These are phyloP conservation scores for Oeneis ivallda DNA, from an alignment of 2,888 invertebrate genomes.

Conservation along the genomic window DNA sequence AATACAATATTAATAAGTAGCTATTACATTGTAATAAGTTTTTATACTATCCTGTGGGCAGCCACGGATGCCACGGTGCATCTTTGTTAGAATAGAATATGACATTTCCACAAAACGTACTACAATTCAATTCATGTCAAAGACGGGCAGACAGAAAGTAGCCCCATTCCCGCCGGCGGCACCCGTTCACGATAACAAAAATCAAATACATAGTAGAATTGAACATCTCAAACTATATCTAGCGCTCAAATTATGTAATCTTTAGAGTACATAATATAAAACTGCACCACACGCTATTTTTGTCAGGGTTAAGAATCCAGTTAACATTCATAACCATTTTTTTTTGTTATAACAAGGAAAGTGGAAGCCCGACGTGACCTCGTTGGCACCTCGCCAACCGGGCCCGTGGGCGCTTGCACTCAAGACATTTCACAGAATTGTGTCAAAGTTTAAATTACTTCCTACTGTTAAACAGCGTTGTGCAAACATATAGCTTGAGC, in stretches of 20 bases:
- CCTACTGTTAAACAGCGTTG: constrained; percentile 37
- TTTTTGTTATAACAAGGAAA: constrained; percentile 37
- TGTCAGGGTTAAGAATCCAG: constrained; percentile 8
- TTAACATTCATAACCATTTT: constrained; percentile 19
- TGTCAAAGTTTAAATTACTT: constrained; percentile 47
- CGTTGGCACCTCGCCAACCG: constrained; percentile 69
- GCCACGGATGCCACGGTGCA: no score
- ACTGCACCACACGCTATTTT: not conserved
- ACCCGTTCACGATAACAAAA: no score
- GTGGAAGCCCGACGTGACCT: constrained; percentile 60
- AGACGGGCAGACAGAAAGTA: no score
- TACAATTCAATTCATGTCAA: no score
- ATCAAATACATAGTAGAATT: no score
- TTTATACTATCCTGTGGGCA: no score
- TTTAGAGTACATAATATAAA: not conserved
- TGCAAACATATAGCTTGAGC: constrained; percentile 31
- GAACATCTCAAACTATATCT: no score
- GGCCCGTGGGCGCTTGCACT: constrained; percentile 50
- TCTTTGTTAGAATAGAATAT: no score
- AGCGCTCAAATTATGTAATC: not conserved
- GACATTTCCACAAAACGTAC: no score
- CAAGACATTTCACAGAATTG: constrained; percentile 51
- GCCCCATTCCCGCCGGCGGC: no score
- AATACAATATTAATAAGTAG: no score
- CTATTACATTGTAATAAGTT: no score